A percentile compares a stretch with the other conserved stretches of the same genome.
phyloP scores from a whole-genome alignment of 2,797 vertebrate species.

The Siniperca undulata region DNA sequence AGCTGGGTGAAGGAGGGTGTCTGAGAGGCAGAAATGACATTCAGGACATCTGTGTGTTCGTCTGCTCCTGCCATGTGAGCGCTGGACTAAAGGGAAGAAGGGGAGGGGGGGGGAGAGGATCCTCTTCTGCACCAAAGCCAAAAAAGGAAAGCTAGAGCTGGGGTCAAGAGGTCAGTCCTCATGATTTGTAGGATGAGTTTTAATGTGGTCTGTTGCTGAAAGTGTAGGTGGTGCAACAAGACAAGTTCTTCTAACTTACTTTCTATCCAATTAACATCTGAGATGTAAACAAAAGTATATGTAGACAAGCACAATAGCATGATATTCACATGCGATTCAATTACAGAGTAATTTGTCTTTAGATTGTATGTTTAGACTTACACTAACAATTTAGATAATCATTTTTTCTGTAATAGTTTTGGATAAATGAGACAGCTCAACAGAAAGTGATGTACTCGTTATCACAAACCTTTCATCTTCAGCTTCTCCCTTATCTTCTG shows the following conservation, averaged over 20 bases:
- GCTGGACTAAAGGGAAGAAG: conserved; percentile 11
- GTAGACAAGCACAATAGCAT: neutral
- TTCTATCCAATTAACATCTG: neutral
- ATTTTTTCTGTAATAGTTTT: neutral
- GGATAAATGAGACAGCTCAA: conserved; percentile 13
- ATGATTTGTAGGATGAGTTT: conserved; percentile 42
- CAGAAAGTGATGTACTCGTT: neutral
- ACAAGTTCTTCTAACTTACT: neutral
- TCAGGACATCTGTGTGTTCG: conserved; percentile 73
- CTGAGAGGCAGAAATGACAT: conserved; percentile 60
- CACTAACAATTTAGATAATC: neutral
- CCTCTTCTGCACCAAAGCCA: conserved; percentile 45
- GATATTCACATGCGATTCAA: conserved; percentile 2
- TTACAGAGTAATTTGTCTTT: conserved; percentile 8
- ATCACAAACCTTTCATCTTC: conserved; percentile 35
- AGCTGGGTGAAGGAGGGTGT: conserved; percentile 76
- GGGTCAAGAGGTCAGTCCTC: conserved; percentile 56
- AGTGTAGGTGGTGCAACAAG: neutral
- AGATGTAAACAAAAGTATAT: neutral
- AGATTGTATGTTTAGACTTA: neutral
- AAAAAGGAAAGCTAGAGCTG: conserved; percentile 69
- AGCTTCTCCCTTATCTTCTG: conserved; percentile 32
- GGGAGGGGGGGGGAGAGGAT: conserved; percentile 14
- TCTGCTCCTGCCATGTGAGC: conserved; percentile 76
- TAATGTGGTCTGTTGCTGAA: conserved; percentile 18